phyloP scores from a whole-genome alignment of 2,888 invertebrate genomes.

The Seira musarum region DNA sequence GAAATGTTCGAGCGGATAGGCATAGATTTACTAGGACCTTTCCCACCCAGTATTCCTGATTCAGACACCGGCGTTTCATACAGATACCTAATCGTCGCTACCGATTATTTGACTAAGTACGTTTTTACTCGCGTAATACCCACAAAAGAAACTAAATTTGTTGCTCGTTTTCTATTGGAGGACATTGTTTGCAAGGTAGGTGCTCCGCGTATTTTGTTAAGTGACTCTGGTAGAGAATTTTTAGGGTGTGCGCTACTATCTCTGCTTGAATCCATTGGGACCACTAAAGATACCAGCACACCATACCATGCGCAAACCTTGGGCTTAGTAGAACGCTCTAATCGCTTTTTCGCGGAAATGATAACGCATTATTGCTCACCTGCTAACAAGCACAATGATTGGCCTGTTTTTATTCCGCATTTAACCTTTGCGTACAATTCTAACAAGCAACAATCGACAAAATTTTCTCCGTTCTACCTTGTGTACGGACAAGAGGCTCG shows the following conservation, averaged over 20 bases:
- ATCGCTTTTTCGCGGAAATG: slow-evolving; percentile 61
- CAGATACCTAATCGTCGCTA: slow-evolving; percentile 36
- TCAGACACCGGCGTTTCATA: slow-evolving; percentile 16
- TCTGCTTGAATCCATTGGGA: slow-evolving; percentile 35
- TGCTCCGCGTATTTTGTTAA: slow-evolving; percentile 32
- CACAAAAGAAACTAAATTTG: slow-evolving; percentile 40
- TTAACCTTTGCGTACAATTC: slow-evolving; percentile 62
- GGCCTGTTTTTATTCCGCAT: slow-evolving; percentile 55
- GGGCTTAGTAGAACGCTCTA: slow-evolving; percentile 63
- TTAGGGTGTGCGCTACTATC: background rate
- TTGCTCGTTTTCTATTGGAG: slow-evolving; percentile 53
- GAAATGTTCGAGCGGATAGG: slow-evolving; percentile 47
- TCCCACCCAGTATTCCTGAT: slow-evolving; percentile 23
- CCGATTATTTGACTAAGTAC: slow-evolving; percentile 56
- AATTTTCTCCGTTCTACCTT: slow-evolving; percentile 59
- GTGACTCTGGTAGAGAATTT: slow-evolving; percentile 61
- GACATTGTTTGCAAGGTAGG: slow-evolving; percentile 55
- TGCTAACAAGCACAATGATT: slow-evolving; percentile 58
- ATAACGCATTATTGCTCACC: slow-evolving; percentile 61
- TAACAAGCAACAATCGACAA: slow-evolving; percentile 53
- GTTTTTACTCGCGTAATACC: slow-evolving; percentile 38
- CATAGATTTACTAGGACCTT: slow-evolving; percentile 57
- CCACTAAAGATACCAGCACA: slow-evolving; percentile 46
- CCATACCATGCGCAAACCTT: slow-evolving; percentile 61
- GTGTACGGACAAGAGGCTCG: slow-evolving; percentile 57